These are phyloP conservation scores for Podotricha telesiphe DNA, from an alignment of 2,888 invertebrate species.

Conservation along the genomic window DNA sequence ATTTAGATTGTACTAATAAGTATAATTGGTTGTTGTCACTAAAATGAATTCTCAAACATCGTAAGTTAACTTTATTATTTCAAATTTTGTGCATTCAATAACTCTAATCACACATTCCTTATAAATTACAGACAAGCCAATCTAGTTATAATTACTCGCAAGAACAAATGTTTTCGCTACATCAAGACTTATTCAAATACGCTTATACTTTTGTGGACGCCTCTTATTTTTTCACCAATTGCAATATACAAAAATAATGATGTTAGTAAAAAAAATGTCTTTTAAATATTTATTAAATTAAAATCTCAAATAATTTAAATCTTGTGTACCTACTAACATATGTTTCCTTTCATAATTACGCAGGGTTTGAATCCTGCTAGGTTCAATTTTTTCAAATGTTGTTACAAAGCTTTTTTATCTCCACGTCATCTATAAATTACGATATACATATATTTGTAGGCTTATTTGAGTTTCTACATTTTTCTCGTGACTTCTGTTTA, in stretches of 20 bases:
- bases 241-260: conserved; percentile 54
- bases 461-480: conserved; percentile 58
- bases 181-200: conserved; percentile 62
- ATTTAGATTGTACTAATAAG: neutral
- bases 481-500: conserved; percentile 59
- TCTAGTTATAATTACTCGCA: conserved; percentile 58
- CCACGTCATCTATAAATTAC: no score
- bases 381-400: no score
- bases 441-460: conserved; percentile 43
- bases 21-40: neutral
- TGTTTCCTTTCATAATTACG: no score
- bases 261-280: conserved; percentile 51
- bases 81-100: neutral
- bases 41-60: neutral
- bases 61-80: neutral
- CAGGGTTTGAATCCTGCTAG: no score
- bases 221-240: conserved; percentile 62
- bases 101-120: conserved; percentile 1
- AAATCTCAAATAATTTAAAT: no score
- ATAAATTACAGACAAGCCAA: conserved; percentile 60
- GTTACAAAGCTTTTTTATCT: no score
- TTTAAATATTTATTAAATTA: no score
- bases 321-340: no score
- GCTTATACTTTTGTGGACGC: conserved; percentile 55
- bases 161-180: conserved; percentile 54